phyloP scores from a whole-genome alignment of 2,113 vertebrate species.

The Piaya cayana region DNA sequence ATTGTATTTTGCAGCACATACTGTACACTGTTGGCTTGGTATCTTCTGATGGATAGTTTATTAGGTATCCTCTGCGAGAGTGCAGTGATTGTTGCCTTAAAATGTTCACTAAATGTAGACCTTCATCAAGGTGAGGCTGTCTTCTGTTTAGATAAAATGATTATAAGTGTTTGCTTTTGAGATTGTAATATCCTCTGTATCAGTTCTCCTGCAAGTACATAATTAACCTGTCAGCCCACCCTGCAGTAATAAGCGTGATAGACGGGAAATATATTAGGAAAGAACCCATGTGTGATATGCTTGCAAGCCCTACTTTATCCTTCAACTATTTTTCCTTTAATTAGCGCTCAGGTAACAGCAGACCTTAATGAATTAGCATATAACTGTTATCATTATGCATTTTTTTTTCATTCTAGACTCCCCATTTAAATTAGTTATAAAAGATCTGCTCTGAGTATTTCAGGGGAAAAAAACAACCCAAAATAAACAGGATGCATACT shows the following conservation, averaged over 20 bases:
- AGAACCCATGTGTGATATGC: slow-evolving; percentile 66
- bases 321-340: slow-evolving; percentile 76
- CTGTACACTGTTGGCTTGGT: background rate
- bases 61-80: background rate
- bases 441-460: slow-evolving; percentile 9
- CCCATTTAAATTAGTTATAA: slow-evolving; percentile 52
- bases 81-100: background rate
- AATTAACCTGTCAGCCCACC: slow-evolving; percentile 83
- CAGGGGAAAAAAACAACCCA: background rate
- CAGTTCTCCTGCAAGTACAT: slow-evolving; percentile 74
- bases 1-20: background rate
- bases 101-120: slow-evolving; percentile 61
- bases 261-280: slow-evolving; percentile 76
- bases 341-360: slow-evolving; percentile 71
- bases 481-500: background rate
- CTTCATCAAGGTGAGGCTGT: slow-evolving; percentile 75
- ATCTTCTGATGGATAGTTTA: background rate
- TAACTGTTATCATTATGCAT: slow-evolving; percentile 69
- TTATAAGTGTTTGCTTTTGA: slow-evolving; percentile 78
- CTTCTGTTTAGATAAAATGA: slow-evolving; percentile 77
- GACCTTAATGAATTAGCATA: slow-evolving; percentile 73
- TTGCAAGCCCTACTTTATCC: slow-evolving; percentile 72
- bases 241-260: slow-evolving; percentile 79
- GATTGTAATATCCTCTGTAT: slow-evolving; percentile 78
- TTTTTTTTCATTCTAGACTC: slow-evolving; percentile 58